These are phyloP conservation scores for Chroicocephalus ridibundus DNA, from an alignment of 2,113 vertebrate species.

Conservation along the genomic window DNA sequence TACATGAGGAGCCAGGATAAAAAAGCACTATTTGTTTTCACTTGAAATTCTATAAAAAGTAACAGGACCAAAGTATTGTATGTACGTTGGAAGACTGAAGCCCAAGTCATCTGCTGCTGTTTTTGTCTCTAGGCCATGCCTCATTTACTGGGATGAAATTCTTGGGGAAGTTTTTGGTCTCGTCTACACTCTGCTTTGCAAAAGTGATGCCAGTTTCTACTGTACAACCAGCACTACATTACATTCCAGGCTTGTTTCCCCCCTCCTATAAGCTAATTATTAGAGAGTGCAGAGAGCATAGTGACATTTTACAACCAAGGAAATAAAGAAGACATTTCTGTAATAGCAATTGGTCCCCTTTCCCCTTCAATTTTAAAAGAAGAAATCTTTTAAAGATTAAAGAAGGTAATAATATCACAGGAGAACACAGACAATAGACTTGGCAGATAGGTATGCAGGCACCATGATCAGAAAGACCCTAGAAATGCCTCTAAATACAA, in stretches of 20 bases:
- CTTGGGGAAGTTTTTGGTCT: constrained; percentile 51
- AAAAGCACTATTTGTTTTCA: constrained; percentile 45
- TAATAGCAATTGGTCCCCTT: background rate
- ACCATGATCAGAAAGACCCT: background rate
- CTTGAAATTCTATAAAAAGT: constrained; percentile 41
- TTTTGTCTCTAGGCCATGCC: constrained; percentile 61
- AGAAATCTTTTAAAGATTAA: background rate
- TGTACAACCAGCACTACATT: background rate
- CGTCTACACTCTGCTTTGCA: background rate
- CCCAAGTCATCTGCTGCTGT: constrained; percentile 43
- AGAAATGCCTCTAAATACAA: background rate
- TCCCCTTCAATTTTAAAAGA: background rate
- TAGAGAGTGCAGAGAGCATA: constrained; percentile 19
- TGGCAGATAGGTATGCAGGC: background rate
- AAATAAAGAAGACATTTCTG: constrained; percentile 8
- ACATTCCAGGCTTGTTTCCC: background rate
- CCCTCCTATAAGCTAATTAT: background rate
- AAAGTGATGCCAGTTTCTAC: background rate
- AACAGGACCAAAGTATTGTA: constrained; percentile 38
- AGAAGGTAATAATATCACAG: background rate
- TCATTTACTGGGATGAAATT: constrained; percentile 54
- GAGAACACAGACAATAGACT: background rate
- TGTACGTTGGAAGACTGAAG: constrained; percentile 26
- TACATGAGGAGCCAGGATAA: background rate
- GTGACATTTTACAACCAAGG: constrained; percentile 37